phyloP scores from a whole-genome alignment of 2,888 invertebrate genomes.

The Pristionchus mayeri region DNA sequence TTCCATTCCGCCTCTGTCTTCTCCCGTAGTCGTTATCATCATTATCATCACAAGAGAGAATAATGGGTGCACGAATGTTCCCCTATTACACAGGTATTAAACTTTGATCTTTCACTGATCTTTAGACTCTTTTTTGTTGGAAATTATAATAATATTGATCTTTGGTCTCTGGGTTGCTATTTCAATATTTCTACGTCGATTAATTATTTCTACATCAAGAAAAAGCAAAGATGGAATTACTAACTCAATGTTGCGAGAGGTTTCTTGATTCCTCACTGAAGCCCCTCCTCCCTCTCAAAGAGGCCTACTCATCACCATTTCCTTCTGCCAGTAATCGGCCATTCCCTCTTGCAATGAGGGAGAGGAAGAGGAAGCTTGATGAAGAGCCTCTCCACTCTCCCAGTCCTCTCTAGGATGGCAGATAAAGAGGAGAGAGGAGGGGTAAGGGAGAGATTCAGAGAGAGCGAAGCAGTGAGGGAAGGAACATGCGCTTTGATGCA shows the following conservation, averaged over 20 bases:
- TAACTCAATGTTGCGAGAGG: not conserved
- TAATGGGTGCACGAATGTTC: not conserved
- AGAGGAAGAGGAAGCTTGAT: not conserved
- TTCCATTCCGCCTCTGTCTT: conserved; percentile 21
- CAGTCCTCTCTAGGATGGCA: too few relatives aligned
- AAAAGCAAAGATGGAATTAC: not conserved
- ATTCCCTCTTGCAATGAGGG: not conserved
- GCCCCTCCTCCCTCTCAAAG: not conserved
- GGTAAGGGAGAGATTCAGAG: not conserved
- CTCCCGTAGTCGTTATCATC: not conserved
- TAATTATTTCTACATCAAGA: not conserved
- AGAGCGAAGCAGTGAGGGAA: not conserved
- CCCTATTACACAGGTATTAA: not conserved
- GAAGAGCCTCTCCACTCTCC: not conserved
- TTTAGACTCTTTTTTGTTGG: not conserved
- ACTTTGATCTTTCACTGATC: not conserved
- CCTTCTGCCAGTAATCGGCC: conserved; percentile 14
- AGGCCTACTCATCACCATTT: not conserved
- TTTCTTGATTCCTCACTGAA: not conserved
- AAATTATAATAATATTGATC: not conserved
- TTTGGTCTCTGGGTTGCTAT: not conserved
- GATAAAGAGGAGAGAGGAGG: not conserved
- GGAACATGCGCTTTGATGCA: conserved; percentile 40
- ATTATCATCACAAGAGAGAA: conserved; percentile 21
- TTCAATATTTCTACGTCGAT: not conserved